A percentile compares a stretch with the other conserved stretches of the same genome.
These are phyloP conservation scores for Glossophaga mutica DNA, from an alignment of 2,797 vertebrate genomes.

Conservation along the genomic window DNA sequence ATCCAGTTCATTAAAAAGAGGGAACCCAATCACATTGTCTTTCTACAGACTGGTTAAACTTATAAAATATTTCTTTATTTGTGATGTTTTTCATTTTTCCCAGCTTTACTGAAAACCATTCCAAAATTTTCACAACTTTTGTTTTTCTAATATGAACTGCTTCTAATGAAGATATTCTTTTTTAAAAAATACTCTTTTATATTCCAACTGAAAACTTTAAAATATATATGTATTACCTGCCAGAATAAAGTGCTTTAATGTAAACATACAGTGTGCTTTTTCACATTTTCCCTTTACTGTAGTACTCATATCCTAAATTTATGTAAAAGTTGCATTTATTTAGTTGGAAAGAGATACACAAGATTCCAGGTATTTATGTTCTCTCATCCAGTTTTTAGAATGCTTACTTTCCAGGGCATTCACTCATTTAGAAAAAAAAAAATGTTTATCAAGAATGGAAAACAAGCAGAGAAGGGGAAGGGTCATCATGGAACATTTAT, in stretches of 20 bases:
- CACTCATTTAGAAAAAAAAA: background rate
- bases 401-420: background rate
- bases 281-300: background rate
- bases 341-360: background rate
- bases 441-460: background rate
- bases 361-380: background rate
- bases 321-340: background rate
- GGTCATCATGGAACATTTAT: too few species aligned
- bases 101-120: background rate
- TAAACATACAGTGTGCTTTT: background rate
- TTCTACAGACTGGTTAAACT: background rate
- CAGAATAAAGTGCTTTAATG: background rate
- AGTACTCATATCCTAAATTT: background rate
- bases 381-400: background rate
- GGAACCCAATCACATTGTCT: background rate
- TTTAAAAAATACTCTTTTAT: background rate
- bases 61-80: background rate
- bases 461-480: too few species aligned
- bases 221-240: background rate
- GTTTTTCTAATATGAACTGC: background rate
- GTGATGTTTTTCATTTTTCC: background rate
- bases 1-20: background rate
- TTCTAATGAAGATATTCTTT: background rate
- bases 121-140: background rate
- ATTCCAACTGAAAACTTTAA: background rate